Conservation (phyloP, 2,888 invertebrate genomes). For the Torymus tubicola region DNA sequence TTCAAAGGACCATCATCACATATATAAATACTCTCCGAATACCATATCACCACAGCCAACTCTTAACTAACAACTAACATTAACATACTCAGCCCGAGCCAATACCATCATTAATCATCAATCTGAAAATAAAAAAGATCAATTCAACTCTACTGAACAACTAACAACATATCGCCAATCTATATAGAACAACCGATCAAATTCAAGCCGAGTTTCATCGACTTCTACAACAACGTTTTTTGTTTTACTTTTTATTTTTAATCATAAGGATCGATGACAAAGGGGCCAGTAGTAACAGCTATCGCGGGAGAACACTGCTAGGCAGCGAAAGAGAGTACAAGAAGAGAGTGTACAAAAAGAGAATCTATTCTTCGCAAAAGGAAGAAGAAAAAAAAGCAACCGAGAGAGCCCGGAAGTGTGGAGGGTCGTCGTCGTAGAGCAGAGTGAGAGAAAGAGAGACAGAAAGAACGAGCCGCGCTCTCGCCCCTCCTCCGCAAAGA, state of each 20-base stretch:
- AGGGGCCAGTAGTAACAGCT: not conserved
- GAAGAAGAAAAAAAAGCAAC: not conserved
- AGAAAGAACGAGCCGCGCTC: not conserved
- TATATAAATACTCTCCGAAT: not conserved
- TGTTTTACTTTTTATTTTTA: too few relatives aligned
- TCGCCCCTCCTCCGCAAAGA: not conserved
- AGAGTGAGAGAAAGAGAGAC: conserved; percentile 2
- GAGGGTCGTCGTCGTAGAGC: conserved; percentile 41
- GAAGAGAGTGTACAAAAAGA: too few relatives aligned
- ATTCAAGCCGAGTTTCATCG: too few relatives aligned
- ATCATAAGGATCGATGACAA: not conserved
- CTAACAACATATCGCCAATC: too few relatives aligned
- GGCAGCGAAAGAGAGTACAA: not conserved
- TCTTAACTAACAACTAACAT: too few relatives aligned
- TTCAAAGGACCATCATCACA: conserved; percentile 43
- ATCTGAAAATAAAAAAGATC: too few relatives aligned
- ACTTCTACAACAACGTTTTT: too few relatives aligned
- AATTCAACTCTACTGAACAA: too few relatives aligned
- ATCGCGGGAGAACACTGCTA: not conserved
- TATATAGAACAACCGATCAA: too few relatives aligned
- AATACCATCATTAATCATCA: too few relatives aligned
- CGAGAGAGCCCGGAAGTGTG: conserved; percentile 29
- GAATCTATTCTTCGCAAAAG: too few relatives aligned
- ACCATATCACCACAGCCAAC: not conserved
- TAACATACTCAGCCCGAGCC: too few relatives aligned